Evolutionary conservation across 1,140 invertebrate genomes (phyloP).

Genomic region (Portunus trituberculatus): DNA sequence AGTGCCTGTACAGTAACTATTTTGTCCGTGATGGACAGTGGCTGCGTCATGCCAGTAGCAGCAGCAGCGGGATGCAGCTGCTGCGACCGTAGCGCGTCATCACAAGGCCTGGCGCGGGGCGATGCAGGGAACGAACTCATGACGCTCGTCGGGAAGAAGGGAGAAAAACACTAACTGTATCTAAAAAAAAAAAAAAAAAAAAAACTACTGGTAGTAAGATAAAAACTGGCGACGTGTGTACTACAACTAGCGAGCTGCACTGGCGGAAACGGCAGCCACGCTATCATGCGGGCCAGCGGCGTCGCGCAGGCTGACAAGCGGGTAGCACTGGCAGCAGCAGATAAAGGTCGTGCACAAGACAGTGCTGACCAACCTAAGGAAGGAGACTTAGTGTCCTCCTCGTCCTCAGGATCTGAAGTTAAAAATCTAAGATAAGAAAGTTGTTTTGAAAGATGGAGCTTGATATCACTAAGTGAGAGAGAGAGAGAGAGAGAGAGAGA

Average conservation of each 20-base stretch:
- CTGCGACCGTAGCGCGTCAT: background rate
- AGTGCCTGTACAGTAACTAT: background rate
- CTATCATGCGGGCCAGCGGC: background rate
- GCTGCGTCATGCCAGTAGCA: background rate
- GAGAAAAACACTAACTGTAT: no score
- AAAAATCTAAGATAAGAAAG: background rate
- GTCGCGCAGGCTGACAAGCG: background rate
- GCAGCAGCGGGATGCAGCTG: no score
- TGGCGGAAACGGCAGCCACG: background rate
- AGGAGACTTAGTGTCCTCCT: background rate
- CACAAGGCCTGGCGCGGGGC: background rate
- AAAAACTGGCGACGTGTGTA: background rate
- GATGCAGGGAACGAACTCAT: background rate
- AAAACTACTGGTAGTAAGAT: background rate
- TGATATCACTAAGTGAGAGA: background rate
- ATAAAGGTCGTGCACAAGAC: background rate
- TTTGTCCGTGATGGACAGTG: background rate
- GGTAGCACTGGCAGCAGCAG: background rate
- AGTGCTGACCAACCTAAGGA: constrained; percentile 9
- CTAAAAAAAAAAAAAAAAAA: no score
- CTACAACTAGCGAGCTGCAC: background rate
- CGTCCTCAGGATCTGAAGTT: background rate
- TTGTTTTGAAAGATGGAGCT: background rate
- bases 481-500: no score
- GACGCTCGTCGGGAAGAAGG: background rate